Evolutionary conservation across 2,888 invertebrate species (phyloP).

Genomic region (Athetis lepigone): DNA sequence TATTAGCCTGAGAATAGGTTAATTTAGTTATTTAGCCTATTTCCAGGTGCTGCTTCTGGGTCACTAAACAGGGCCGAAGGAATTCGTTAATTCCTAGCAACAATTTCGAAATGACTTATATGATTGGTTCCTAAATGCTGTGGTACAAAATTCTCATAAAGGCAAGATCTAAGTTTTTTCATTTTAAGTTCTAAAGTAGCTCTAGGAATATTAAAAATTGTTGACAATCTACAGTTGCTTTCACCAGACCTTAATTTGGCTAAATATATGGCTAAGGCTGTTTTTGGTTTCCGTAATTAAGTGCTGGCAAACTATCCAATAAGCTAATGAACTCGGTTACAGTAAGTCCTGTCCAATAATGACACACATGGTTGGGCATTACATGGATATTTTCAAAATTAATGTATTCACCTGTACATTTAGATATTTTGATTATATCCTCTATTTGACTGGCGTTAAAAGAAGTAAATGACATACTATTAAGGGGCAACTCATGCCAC

Average conservation of each 20-base stretch:
- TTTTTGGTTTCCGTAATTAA: constrained; percentile 5
- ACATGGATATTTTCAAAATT: constrained; percentile 6
- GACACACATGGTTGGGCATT: not conserved
- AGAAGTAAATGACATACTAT: not conserved
- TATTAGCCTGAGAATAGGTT: constrained; percentile 6
- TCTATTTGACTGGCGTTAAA: constrained; percentile 7
- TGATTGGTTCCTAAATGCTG: not conserved
- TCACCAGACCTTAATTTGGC: constrained; percentile 7
- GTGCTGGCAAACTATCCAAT: constrained; percentile 2
- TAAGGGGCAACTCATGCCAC: constrained; percentile 1
- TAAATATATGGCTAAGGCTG: constrained; percentile 10
- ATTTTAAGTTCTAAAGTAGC: constrained; percentile 9
- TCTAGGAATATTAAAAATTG: constrained; percentile 14
- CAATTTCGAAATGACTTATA: not conserved
- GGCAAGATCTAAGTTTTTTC: constrained; percentile 5
- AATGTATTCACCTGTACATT: constrained; percentile 5
- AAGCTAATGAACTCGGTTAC: constrained; percentile 6
- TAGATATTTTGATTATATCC: constrained; percentile 5
- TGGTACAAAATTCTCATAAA: constrained; percentile 5
- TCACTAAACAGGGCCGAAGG: not conserved
- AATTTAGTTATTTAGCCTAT: constrained; percentile 1
- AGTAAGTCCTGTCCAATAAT: constrained; percentile 9
- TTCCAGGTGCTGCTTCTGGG: constrained; percentile 3
- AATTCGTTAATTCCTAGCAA: constrained; percentile 6
- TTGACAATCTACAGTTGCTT: constrained; percentile 7